Evolutionary conservation across 2,113 vertebrate species (phyloP), one percentile per base, ranked within the genome.

Genomic region (Orycteropus afer): DNA sequence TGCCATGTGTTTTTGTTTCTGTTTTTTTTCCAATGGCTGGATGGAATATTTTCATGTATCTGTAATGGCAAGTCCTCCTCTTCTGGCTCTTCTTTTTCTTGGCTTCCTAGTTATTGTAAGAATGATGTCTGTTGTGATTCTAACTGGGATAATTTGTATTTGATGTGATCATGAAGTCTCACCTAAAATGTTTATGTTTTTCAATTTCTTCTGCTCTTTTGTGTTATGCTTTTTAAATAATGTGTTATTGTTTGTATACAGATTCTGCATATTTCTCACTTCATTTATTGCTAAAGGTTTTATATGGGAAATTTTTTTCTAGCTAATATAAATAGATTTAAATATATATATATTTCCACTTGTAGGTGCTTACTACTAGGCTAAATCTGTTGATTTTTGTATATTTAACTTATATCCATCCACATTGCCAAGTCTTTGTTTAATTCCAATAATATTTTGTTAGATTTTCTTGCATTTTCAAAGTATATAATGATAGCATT

Each of bases 381-480:
- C 18, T 79, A 79, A 86, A 90, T 4, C 49, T 92, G 9, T 51
- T 80, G n/a, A n/a, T n/a, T n/a, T n/a, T n/a, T 42, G 32, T 87
- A 17, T 69, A 61, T 77, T 82, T 94, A 76, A 63, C 23, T 61
- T 92, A 73, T 55, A 80, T 80, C 37, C 13, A 81, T 90, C 13
- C 32, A 82, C 4, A 63, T 47, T 65, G 17, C n/a, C 29, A 49
- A 71, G 49, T 94, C 8, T 76, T 7, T 90, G 69, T 74, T 73
- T 78, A 91, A 92, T 84, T 95, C 14, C 17, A 81, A 76, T 96
- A 96, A 11, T 47, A 3, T 47, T 86, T 83, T 92, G 71, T 47
- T 91, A 74, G 3, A 63, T 5, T 73, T 29, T 55, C 12, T 34
- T 91, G n/a, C n/a, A n/a, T n/a, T n/a, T 51, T 86, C n/a, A 65